A percentile compares a stretch with the other conserved stretches of the same genome.
phyloP scores from a whole-genome alignment of 2,797 vertebrate species.

The Diplodus puntazzo region DNA sequence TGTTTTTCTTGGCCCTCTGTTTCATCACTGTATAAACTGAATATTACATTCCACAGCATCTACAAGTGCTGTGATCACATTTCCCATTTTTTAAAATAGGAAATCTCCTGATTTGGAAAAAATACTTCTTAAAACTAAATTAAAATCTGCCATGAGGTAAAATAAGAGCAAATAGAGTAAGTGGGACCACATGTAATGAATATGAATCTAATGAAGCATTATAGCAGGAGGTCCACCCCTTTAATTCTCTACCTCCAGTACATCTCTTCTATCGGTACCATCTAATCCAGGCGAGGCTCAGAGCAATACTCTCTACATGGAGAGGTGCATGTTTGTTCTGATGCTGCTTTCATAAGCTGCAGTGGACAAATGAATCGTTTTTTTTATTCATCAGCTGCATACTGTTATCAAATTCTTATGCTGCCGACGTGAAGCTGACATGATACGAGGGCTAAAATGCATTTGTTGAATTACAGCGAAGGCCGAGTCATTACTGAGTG shows the following conservation, averaged over 20 bases:
- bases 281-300: slow-evolving; percentile 76
- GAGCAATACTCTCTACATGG: slow-evolving; percentile 59
- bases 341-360: slow-evolving; percentile 50
- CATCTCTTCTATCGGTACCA: slow-evolving; percentile 80
- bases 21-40: slow-evolving; percentile 31
- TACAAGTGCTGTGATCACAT: slow-evolving; percentile 39
- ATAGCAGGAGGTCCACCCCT: slow-evolving; percentile 70
- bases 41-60: slow-evolving; percentile 34
- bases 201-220: slow-evolving; percentile 76
- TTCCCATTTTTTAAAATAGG: slow-evolving; percentile 43
- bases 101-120: slow-evolving; percentile 33
- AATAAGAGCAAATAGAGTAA: slow-evolving; percentile 76
- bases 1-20: slow-evolving; percentile 21
- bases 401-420: slow-evolving; percentile 80
- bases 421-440: slow-evolving; percentile 66
- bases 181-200: slow-evolving; percentile 80
- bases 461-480: slow-evolving; percentile 72
- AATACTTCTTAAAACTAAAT: slow-evolving; percentile 29
- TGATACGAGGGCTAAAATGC: slow-evolving; percentile 66
- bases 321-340: slow-evolving; percentile 68
- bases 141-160: slow-evolving; percentile 52
- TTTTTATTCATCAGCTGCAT: slow-evolving; percentile 72
- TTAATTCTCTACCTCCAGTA: slow-evolving; percentile 80
- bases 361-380: slow-evolving; percentile 71
- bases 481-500: slow-evolving; percentile 55